A percentile compares a stretch with the other conserved stretches of the same genome.
Evolutionary conservation across 2,113 vertebrate species (phyloP).

Genomic region (Megalops atlanticus): DNA sequence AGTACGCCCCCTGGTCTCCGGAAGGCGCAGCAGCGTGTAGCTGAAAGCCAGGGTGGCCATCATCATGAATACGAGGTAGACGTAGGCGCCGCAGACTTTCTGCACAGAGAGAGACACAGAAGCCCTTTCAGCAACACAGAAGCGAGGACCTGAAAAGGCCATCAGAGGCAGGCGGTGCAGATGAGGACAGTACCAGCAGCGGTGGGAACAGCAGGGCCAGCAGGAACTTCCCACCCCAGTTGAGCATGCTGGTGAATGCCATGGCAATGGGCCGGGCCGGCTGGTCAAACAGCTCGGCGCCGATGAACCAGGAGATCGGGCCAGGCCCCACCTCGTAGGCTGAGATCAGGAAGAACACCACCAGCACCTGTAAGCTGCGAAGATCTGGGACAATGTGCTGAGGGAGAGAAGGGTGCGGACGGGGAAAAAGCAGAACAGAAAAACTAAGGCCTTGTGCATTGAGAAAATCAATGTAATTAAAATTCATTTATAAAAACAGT

Average conservation of each 20-base stretch:
- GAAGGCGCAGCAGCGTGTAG: slow-evolving; percentile 67
- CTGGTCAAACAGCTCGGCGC: slow-evolving; percentile 67
- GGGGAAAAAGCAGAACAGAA: background rate
- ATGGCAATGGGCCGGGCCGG: slow-evolving; percentile 57
- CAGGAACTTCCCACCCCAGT: slow-evolving; percentile 71
- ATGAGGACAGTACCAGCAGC: slow-evolving; percentile 45
- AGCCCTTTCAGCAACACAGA: background rate
- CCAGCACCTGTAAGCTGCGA: slow-evolving; percentile 56
- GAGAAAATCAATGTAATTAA: too few species aligned
- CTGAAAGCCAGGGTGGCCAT: slow-evolving; percentile 63
- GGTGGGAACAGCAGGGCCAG: slow-evolving; percentile 66
- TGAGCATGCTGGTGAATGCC: slow-evolving; percentile 72
- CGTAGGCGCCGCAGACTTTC: slow-evolving; percentile 67
- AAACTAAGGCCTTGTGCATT: background rate
- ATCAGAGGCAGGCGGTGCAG: background rate
- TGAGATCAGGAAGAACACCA: slow-evolving; percentile 68
- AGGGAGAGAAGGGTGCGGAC: background rate
- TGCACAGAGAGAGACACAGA: slow-evolving; percentile 39
- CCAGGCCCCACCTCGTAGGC: slow-evolving; percentile 64
- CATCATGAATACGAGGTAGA: slow-evolving; percentile 72
- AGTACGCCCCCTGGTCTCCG: slow-evolving; percentile 73
- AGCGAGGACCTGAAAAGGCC: background rate
- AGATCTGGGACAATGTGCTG: slow-evolving; percentile 58
- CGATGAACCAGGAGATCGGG: slow-evolving; percentile 70
- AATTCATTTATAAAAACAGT: too few species aligned